These are phyloP conservation scores for Catostylus mosaicus DNA, from an alignment of 30 jellyfish, hydroid and myxozoan species.

Conservation along the genomic window DNA sequence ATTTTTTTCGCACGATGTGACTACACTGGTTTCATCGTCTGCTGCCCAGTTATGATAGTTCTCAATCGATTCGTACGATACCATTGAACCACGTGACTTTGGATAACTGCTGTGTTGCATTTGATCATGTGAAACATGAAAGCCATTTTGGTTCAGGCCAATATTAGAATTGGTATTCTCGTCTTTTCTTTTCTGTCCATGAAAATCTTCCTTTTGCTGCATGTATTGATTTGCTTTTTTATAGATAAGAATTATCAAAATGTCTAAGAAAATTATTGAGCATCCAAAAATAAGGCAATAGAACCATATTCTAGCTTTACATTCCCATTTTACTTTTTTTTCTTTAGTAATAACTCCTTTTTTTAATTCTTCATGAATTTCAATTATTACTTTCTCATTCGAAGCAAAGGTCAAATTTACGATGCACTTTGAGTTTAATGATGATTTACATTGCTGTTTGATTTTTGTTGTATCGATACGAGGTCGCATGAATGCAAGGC, in stretches of 20 bases:
- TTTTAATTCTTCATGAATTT: conserved; percentile 26
- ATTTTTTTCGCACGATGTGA: not conserved
- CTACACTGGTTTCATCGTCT: conserved; percentile 17
- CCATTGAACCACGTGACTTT: not conserved
- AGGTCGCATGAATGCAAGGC: conserved; percentile 47
- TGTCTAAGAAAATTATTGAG: not conserved
- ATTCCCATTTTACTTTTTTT: conserved; percentile 57
- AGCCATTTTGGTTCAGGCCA: no score
- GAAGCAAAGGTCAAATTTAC: conserved; percentile 55
- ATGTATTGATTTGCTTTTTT: not conserved
- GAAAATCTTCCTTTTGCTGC: not conserved
- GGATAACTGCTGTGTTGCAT: no score
- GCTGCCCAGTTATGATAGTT: conserved; percentile 39
- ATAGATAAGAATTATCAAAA: not conserved
- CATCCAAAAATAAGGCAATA: conserved; percentile 32
- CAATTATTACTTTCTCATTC: conserved; percentile 55
- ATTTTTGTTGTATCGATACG: conserved; percentile 54
- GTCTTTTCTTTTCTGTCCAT: not conserved
- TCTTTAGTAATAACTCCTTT: conserved; percentile 40
- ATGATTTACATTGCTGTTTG: conserved; percentile 47
- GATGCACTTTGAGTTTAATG: conserved; percentile 19
- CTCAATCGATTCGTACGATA: conserved; percentile 46
- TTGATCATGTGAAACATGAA: no score
- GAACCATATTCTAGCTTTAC: conserved; percentile 75
- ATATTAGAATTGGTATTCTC: no score